These are phyloP conservation scores for Alouatta palliata DNA, from an alignment of 2,113 vertebrate genomes.

Conservation along the genomic window DNA sequence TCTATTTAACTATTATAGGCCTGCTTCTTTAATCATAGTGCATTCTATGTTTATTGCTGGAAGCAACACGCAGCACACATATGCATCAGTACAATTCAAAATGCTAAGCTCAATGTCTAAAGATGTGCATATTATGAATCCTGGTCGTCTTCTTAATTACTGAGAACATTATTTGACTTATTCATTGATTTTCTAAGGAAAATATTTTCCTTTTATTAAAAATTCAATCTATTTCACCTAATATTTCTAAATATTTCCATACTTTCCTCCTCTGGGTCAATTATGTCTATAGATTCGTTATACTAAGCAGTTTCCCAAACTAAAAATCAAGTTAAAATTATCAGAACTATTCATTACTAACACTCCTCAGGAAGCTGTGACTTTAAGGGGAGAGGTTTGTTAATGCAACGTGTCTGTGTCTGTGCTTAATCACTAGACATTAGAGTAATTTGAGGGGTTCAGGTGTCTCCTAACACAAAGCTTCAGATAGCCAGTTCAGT, in stretches of 20 bases:
- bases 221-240: background rate
- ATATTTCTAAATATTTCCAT: background rate
- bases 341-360: background rate
- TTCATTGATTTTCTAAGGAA: background rate
- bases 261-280: background rate
- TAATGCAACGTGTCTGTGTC: background rate
- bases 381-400: background rate
- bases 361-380: background rate
- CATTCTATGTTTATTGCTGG: background rate
- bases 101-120: background rate
- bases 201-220: background rate
- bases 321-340: conserved; percentile 27
- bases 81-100: background rate
- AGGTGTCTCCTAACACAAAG: background rate
- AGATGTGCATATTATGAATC: background rate
- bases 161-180: background rate
- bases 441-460: background rate
- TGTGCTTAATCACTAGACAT: background rate
- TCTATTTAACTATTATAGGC: background rate
- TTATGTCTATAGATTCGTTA: background rate
- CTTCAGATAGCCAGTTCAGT: background rate
- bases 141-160: background rate
- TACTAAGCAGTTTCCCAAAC: background rate
- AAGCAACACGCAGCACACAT: background rate
- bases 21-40: background rate